Base-by-base conservation (phyloP, 2,797 vertebrate genomes). In the Myotis myotis region DNA sequence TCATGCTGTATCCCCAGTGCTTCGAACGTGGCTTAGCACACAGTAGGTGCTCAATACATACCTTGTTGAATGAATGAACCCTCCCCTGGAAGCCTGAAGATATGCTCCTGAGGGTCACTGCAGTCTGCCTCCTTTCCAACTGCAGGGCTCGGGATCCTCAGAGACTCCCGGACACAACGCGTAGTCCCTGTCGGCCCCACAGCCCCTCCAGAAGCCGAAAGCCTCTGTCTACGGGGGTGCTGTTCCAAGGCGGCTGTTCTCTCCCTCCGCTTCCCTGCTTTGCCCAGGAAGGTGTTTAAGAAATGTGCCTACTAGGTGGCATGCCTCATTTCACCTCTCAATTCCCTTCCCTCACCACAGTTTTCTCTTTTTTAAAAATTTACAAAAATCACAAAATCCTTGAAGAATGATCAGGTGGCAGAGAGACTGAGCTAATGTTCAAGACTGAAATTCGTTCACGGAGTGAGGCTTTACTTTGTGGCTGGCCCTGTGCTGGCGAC, bases 401-500 rank as follows among this genome's bases (percentile, higher is more conserved):
- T 76, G 8, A 66, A 82, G 91, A 81, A 80, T 41, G 78, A 84
- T 70, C 57, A 70, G 38, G 44, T 51, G 82, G 44, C 75, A 79
- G 71, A 91, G 68, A 89, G 74, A 76, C 41, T 13, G n/a, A 49
- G 51, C 22, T 74, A 23, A 6, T 91, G 91, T 91, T 86, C 60
- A 72, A 66, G 85, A 55, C 1, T 33, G 30, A 68, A 88, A 93
- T 62, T 49, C 30, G 53, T 44, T 91, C 62, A 64, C 0, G 10
- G 12, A 66, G 38, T 44, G 16, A 66, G 41, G 36, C 51, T 53
- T 47, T 33, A 8, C 33, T 80, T 75, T 68, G 68, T 33, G 19
- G 57, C n/a, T 36, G 57, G 71, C 25, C 49, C 44, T 10, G 4
- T 13, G 23, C 15, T 41, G 17, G 23, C 28, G 20, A 11, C 16